Conservation (phyloP, 1,140 invertebrate genomes). For the Stegodyphus dumicola region DNA sequence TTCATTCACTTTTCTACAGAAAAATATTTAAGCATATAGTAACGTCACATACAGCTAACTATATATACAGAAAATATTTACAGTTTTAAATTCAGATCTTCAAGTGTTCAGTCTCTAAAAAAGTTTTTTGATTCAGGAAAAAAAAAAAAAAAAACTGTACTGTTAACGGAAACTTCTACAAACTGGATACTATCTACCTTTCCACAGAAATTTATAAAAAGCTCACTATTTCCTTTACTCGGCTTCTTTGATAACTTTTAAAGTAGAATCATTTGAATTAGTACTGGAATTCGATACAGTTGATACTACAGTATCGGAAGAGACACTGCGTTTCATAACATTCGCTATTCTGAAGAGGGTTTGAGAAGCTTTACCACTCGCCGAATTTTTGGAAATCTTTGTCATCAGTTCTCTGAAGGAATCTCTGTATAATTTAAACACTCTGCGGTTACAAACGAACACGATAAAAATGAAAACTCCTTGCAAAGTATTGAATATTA, state of each 20-base stretch:
- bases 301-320: constrained; percentile 45
- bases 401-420: not conserved
- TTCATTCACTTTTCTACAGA: too few relatives aligned
- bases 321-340: constrained; percentile 25
- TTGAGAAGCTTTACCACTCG: not conserved
- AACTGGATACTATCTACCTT: too few relatives aligned
- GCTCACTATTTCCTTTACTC: too few relatives aligned
- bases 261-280: constrained; percentile 12
- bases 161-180: too few relatives aligned
- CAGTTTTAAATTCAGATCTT: too few relatives aligned
- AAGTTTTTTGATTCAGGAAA: too few relatives aligned
- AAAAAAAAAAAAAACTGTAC: too few relatives aligned
- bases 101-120: too few relatives aligned
- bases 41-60: too few relatives aligned
- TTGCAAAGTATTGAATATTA: constrained; percentile 62
- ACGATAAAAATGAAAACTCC: constrained; percentile 62
- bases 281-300: constrained; percentile 30
- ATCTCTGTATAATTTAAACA: constrained; percentile 26
- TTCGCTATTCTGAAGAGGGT: constrained; percentile 1
- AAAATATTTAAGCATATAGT: too few relatives aligned
- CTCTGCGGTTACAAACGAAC: constrained; percentile 59
- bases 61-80: too few relatives aligned
- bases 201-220: too few relatives aligned
- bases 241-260: not conserved
- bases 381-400: not conserved